These are phyloP conservation scores for Hypomesus transpacificus DNA, from an alignment of 2,113 vertebrate species.

Conservation along the genomic window DNA sequence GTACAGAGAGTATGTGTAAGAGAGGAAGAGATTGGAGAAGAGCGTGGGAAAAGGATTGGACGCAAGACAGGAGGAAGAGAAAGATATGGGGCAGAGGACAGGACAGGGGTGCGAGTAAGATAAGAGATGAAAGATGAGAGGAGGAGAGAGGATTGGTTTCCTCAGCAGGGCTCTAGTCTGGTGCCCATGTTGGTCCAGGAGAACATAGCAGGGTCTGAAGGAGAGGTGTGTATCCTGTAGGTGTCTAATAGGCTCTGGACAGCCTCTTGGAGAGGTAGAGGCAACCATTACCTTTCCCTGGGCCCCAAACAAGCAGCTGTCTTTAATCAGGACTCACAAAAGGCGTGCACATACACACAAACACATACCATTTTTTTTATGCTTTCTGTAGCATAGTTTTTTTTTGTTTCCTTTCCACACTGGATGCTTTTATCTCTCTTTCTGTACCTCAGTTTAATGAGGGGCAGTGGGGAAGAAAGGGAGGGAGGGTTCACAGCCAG, in stretches of 20 bases:
- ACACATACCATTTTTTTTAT: slow-evolving; percentile 31
- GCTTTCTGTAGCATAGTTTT: slow-evolving; percentile 51
- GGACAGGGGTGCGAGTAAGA: slow-evolving; percentile 18
- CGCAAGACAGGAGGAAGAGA: neutral
- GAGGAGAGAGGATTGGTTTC: slow-evolving; percentile 5
- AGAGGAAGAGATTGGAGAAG: too few relatives aligned
- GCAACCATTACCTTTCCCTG: slow-evolving; percentile 41
- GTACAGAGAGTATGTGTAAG: neutral
- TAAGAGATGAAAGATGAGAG: slow-evolving; percentile 29
- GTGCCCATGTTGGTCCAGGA: too few relatives aligned
- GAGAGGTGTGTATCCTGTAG: slow-evolving; percentile 7
- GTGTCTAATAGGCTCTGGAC: neutral
- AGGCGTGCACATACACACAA: slow-evolving; percentile 14
- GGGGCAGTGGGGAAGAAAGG: too few relatives aligned
- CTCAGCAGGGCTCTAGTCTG: too few relatives aligned
- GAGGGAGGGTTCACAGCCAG: slow-evolving; percentile 27
- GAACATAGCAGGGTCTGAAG: neutral
- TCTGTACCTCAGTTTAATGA: slow-evolving; percentile 55
- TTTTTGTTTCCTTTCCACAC: slow-evolving; percentile 50
- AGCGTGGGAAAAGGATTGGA: neutral
- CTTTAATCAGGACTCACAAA: slow-evolving; percentile 53
- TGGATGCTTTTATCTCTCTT: slow-evolving; percentile 56
- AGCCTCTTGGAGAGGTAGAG: neutral
- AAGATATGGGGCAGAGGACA: slow-evolving; percentile 16
- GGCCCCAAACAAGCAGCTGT: slow-evolving; percentile 52